Base-by-base conservation (phyloP, 1,140 invertebrate species). In the Spodoptera frugiperda region DNA sequence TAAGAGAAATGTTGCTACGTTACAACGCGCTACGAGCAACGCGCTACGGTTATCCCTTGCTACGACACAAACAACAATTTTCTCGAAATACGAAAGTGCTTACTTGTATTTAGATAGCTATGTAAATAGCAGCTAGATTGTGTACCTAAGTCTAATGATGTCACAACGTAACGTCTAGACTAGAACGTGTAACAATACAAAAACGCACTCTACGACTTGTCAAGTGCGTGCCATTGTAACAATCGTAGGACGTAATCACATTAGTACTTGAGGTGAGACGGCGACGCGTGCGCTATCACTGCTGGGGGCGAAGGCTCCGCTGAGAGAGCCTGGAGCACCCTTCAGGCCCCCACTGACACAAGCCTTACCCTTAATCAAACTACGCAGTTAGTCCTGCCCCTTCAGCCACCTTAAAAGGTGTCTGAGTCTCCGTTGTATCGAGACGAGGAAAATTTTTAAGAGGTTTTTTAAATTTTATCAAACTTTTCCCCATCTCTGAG, bases 211-310 rank as follows among this genome's bases (percentile, higher is more conserved):
- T 33, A 63, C 48, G 39, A 46, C 14, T 73, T 25, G 54, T 73
- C 17, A 59, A 73, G 71, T 74, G 44, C 55, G 70, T 72, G 51
- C 39, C 55, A 46, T 67, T 67, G 63, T 57, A 72, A 72, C 68
- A 72, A 55, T 72, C 53, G 33, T 55, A 54, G 71, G 21, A 57
- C 67, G 54, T 84, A 82, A 82, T 82, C 75, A 74, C 73, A 74
- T 84, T 81, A 84, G 78, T 68, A 77, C 48, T 77, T 63, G 77
- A 67, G 79, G 57, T 74, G 77, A 82, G 79, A 78, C 78, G 55
- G 67, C 59, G 76, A 70, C 78, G 79, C 84, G 81, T 86, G 84
- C 80, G 80, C 78, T 86, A 86, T 86, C 84, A 84, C 77, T 65
- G 67, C 71, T 70, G 72, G 55, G 77, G 78, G 65, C 77, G 77